Base-by-base conservation (phyloP, 2,113 vertebrate genomes). In the Centropristis striata region DNA sequence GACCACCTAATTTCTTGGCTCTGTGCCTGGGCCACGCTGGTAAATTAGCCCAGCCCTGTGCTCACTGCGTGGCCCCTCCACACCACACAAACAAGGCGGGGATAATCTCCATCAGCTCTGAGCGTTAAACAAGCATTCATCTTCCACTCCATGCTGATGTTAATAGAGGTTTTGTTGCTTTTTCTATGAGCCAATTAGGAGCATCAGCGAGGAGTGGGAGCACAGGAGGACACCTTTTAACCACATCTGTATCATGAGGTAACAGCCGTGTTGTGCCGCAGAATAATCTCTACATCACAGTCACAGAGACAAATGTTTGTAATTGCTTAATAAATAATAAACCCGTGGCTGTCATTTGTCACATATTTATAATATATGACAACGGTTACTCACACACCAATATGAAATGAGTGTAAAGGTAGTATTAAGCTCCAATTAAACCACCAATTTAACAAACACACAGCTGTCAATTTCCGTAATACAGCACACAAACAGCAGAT, bases 141-240 rank as follows among this genome's bases (percentile, higher is more conserved):
- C 73, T 76, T 71, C 57, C 41, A 37, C 54, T 68, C 5, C 1
- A 23, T 73, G 54, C 32, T 67, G 57, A 88, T 76, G 16, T 79
- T 83, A 84, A 84, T 79, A 18, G 74, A 81, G 15, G 44, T 10
- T 80, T 57, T 54, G 67, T 32, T 71, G 42, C 55, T 55, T 75
- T 88, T 80, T 58, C 53, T 78, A 78, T 83, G 75, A 75, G 80
- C 46, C 71, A 69, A 87, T 90, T 89, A 90, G 20, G 65, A 42
- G 68, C 51, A 60, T 51, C 32, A 86, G 53, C 13, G 7, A 28
- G 57, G 16, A 81, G 78, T 51, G 54, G 39, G 49, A 63, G 41
- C 80, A 50, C 71, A 85, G 86, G 46, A 68, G 72, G 83, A 83
- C 66, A 53, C 49, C 4, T 65, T 58, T 20, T 39, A 66, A 71